Conservation (phyloP, 2,113 vertebrate species). For the Urocynchramus pylzowi region DNA sequence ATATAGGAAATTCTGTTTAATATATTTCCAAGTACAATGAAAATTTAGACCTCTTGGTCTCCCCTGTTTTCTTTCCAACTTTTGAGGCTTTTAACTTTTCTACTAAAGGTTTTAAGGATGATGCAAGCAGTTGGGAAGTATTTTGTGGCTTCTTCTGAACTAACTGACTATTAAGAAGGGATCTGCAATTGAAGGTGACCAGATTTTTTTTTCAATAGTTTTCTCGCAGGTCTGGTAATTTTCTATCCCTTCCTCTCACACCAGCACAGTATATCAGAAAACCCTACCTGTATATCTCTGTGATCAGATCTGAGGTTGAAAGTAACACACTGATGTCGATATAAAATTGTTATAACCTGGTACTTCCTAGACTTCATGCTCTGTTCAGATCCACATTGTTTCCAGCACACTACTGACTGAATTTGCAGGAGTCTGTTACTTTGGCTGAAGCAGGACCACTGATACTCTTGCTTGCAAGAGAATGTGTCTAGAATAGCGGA, state of each 20-base stretch:
- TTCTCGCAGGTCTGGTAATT: background rate
- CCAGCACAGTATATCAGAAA: background rate
- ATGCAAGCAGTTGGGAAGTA: background rate
- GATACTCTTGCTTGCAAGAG: background rate
- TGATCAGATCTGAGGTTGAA: background rate
- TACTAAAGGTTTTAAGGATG: background rate
- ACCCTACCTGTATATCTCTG: background rate
- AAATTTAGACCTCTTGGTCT: background rate
- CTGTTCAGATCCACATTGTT: background rate
- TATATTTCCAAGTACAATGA: background rate
- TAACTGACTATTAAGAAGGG: background rate
- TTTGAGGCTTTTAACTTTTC: background rate
- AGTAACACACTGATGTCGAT: background rate
- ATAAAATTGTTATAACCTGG: background rate
- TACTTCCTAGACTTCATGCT: background rate
- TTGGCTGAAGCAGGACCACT: background rate
- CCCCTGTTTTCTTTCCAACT: background rate
- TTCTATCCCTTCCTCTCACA: background rate
- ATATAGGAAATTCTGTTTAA: background rate
- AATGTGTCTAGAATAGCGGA: background rate
- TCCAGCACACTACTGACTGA: background rate
- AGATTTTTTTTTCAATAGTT: background rate
- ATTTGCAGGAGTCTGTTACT: background rate
- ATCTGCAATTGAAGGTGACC: background rate
- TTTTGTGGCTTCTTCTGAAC: background rate